A percentile compares a stretch with the other conserved stretches of the same genome.
phyloP scores from a whole-genome alignment of 2,888 invertebrate genomes.

The Cephus nigrinus region DNA sequence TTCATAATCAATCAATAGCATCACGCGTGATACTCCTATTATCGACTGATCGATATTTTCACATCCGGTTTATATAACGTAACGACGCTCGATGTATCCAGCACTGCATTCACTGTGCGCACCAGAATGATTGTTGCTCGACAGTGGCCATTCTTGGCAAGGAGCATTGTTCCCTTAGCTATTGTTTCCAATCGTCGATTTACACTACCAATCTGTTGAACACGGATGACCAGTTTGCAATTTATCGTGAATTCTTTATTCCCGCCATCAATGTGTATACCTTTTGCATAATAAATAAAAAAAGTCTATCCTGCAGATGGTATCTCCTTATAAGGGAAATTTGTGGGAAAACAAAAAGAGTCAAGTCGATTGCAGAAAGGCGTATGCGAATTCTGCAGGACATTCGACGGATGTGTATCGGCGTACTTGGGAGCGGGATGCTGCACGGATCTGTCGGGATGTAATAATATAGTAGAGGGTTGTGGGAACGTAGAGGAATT shows the following conservation, averaged over 20 bases:
- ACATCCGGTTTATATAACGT: not conserved
- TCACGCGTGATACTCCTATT: not conserved
- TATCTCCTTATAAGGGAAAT: not conserved
- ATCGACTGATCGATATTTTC: not conserved
- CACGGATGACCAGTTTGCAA: not conserved
- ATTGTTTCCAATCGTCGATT: not conserved
- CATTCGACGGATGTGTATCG: not conserved
- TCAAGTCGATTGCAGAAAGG: not conserved
- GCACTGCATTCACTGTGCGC: not conserved
- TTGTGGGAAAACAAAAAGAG: not conserved
- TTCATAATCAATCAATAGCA: not conserved
- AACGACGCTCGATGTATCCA: not conserved
- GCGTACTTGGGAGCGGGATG: not conserved
- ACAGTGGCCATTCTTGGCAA: not conserved
- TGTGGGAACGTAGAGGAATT: not conserved
- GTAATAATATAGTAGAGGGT: not conserved
- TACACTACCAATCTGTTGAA: not conserved
- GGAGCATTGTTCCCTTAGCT: not conserved
- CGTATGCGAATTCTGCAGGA: not conserved
- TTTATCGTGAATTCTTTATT: not conserved
- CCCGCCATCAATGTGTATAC: too few species aligned
- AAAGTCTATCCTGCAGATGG: not conserved
- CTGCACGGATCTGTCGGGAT: not conserved
- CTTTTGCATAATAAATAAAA: too few species aligned
- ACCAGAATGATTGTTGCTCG: not conserved